Conservation (phyloP, 2,113 vertebrate species). For the Mormoops blainvillei region DNA sequence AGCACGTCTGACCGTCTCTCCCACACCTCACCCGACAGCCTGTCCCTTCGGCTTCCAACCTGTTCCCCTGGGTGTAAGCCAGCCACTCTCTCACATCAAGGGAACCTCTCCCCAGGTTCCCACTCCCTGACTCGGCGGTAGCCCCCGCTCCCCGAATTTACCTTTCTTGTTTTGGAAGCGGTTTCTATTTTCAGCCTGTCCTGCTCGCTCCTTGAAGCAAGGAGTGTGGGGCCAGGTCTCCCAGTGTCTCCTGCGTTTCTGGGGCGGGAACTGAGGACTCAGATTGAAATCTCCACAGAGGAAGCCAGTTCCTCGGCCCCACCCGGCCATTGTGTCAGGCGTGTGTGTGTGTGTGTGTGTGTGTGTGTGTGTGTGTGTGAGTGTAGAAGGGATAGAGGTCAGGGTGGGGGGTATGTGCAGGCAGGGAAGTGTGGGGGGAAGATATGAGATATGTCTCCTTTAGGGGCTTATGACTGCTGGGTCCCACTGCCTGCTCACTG, state of each 20-base stretch:
- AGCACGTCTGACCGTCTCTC: background rate
- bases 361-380: background rate
- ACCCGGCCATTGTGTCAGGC: slow-evolving; percentile 69
- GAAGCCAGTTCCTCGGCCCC: slow-evolving; percentile 68
- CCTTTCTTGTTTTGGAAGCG: slow-evolving; percentile 40
- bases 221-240: background rate
- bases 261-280: slow-evolving; percentile 36
- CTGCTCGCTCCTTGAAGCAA: slow-evolving; percentile 8
- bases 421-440: background rate
- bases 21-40: background rate
- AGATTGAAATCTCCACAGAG: slow-evolving; percentile 68
- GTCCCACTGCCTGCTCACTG: background rate
- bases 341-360: background rate
- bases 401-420: background rate
- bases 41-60: background rate
- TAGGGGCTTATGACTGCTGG: background rate
- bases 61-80: background rate
- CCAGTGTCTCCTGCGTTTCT: slow-evolving; percentile 7
- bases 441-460: background rate
- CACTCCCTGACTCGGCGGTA: background rate
- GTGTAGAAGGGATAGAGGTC: background rate
- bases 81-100: background rate
- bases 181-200: slow-evolving; percentile 45
- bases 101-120: background rate
- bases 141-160: slow-evolving; percentile 27